Base-by-base conservation (phyloP, 2,888 invertebrate species). In the Latrodectus elegans region DNA sequence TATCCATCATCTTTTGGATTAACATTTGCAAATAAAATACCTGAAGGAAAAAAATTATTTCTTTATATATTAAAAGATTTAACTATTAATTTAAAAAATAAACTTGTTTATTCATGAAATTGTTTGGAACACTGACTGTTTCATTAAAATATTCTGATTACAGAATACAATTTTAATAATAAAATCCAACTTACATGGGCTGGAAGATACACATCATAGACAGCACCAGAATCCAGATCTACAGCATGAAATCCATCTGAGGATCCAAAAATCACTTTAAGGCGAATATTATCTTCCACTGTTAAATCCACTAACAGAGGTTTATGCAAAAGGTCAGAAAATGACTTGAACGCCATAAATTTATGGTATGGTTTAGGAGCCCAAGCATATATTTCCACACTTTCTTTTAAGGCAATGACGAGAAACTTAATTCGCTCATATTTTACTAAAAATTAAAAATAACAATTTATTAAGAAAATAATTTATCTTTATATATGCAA, bases 311-410 rank as follows among this genome's bases (percentile, higher is more conserved):
- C 99, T 92, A 99, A 94, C 90, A 98, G 94, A 90, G 99, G 99
- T 92, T 97, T 94, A 93, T 96, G 95, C 92, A 94, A 92, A 88
- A 95, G 92, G 85, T 94, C 94, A 53, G 93, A 93, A 92, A 95
- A 95, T 71, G 94, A 94, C 94, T 99, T 99, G 93, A 99, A 99
- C 91, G 99, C 99, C 99, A 99, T 99, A 93, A 99, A 99, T 94
- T 99, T 99, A 94, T 99, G 99, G 94, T 99, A 99, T 90, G 99
- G 99, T 94, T 99, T 99, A 75, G 99, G 99, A 89, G 99, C 99
- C 99, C 99, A 99, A 82, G 99, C 99, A 93, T 99, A 99, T 91
- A 99, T 99, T 94, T 99, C 99, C 92, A 99, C 98, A 91, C 98
- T 98, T 93, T 99, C 99, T 93, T 98, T 97, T 91, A 99, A 94